Base-by-base conservation (phyloP, 2,113 vertebrate genomes). In the Poeciliopsis occidentalis region DNA sequence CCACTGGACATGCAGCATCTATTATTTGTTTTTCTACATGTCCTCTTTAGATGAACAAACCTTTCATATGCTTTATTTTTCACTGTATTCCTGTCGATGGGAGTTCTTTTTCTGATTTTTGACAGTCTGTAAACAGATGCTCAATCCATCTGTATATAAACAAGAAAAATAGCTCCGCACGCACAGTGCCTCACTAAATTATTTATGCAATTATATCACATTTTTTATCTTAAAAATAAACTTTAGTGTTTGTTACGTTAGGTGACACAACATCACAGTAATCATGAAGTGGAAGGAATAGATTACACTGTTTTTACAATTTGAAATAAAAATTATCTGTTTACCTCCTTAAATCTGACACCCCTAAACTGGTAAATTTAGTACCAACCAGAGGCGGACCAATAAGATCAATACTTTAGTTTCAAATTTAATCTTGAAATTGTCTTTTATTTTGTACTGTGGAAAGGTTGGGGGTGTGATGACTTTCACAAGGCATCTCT, bases 1-100 rank as follows among this genome's bases (percentile, higher is more conserved):
- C 84, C 80, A 60, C 73, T 71, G 77, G 47, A 80, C 79, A 77
- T 73, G 71, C 76, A 75, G 57, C 79, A 82, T 80, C 78, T 26
- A 88, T 87, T 81, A 86, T 22, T 32, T 22, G 10, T 60, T 75
- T 88, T 69, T 61, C 32, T 64, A 77, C 19, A 31, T 7, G 64
- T 73, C 47, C 62, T 64, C 62, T 79, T 24, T 47, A 64, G 67
- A 63, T 63, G 19, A 78, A 83, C 82, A 68, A 73, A 76, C 75
- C 87, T 47, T 24, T 68, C 29, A 63, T 80, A 73, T 60, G 87
- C 67, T 73, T 65, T 66, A 73, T 75, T 73, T 47, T 44, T 12
- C 0, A 64, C 62, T 10, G 22, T 73, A 26, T 85, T n/a, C 31
- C 61, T 78, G 75, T 65, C 85, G 54, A 75, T 82, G 80, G 66